Conservation (phyloP, 2,797 vertebrate species). For the Acanthis flammea region DNA sequence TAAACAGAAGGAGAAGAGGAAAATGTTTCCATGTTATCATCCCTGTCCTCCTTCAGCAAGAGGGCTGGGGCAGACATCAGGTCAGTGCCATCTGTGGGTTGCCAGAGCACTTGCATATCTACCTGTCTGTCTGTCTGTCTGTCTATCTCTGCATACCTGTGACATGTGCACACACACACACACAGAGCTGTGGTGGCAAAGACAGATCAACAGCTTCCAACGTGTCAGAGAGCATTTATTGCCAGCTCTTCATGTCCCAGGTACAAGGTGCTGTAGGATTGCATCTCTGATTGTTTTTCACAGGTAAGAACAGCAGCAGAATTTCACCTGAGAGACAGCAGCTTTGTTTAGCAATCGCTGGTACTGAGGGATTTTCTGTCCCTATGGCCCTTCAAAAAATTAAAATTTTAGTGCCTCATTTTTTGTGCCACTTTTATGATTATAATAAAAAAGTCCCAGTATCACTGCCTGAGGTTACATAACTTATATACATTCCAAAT, state of each 20-base stretch:
- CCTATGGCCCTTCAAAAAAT: not conserved
- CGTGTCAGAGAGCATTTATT: not conserved
- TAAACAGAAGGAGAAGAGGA: not conserved
- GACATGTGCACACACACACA: no score
- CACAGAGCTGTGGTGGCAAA: not conserved
- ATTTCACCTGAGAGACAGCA: not conserved
- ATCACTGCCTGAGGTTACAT: not conserved
- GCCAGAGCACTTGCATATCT: not conserved
- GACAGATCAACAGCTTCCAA: not conserved
- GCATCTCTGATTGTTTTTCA: not conserved
- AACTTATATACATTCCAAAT: not conserved
- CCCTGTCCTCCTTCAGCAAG: not conserved
- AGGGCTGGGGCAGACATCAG: not conserved
- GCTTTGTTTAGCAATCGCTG: not conserved
- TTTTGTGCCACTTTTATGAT: not conserved
- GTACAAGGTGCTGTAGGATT: not conserved
- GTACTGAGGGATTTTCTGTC: not conserved
- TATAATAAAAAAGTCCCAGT: not conserved
- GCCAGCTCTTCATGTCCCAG: not conserved
- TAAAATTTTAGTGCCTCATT: not conserved
- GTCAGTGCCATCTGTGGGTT: not conserved
- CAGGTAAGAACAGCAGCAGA: not conserved
- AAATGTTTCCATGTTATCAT: not conserved
- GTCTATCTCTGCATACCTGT: not conserved
- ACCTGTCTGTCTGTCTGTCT: accelerated